Conservation (phyloP, 2,797 vertebrate genomes). For the Rhinichthys osculus region DNA sequence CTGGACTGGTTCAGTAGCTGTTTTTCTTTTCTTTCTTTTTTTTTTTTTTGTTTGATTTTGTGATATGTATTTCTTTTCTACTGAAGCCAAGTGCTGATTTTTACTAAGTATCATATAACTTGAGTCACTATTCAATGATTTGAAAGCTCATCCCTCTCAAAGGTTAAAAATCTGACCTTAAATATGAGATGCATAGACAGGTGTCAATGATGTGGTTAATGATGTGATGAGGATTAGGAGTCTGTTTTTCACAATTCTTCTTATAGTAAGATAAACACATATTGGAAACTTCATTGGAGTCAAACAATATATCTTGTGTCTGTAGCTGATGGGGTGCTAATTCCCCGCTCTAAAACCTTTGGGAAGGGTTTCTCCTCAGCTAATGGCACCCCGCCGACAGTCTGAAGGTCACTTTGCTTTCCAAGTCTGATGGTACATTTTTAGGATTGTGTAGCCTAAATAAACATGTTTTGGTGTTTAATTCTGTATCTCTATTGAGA, state of each 20-base stretch:
- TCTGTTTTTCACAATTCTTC: slow-evolving; percentile 15
- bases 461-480: background rate
- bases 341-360: slow-evolving; percentile 17
- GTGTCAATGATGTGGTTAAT: background rate
- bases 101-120: background rate
- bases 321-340: slow-evolving; percentile 38
- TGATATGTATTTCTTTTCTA: background rate
- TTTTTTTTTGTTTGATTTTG: background rate
- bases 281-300: background rate
- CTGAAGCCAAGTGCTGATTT: background rate
- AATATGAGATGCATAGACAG: background rate
- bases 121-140: background rate
- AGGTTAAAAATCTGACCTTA: slow-evolving; percentile 5
- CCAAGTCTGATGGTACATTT: background rate
- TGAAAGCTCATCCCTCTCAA: background rate
- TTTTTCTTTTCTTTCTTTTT: background rate
- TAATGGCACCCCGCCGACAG: background rate
- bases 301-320: slow-evolving; percentile 37
- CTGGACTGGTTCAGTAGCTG: background rate
- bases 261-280: slow-evolving; percentile 10
- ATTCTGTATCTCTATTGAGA: slow-evolving; percentile 9
- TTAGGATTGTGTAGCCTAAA: background rate
- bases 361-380: slow-evolving; percentile 8
- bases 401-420: slow-evolving; percentile 43
- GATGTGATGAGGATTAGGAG: slow-evolving; percentile 21